Percentiles rank a stretch among this genome's conserved stretches.
phyloP scores from a whole-genome alignment of 2,797 vertebrate genomes.

The Cryptoprocta ferox region DNA sequence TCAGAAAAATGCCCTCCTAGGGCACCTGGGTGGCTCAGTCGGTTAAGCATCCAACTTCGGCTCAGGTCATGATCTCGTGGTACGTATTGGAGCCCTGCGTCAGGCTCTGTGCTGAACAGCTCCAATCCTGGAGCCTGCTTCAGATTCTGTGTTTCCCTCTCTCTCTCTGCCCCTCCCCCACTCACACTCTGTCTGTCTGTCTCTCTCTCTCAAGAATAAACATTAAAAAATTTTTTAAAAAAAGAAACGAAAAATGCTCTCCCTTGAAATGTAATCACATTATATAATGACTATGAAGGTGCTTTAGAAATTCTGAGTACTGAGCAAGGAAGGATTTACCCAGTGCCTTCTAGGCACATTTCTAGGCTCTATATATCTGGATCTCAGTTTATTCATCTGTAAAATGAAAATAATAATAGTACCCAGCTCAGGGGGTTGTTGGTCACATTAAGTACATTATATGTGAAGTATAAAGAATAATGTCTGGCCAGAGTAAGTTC shows the following conservation, averaged over 20 bases:
- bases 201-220: no score
- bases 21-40: no score
- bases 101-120: no score
- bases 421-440: neutral
- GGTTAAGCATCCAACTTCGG: no score
- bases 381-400: neutral
- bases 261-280: neutral
- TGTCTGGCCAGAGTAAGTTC: neutral
- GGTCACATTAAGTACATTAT: neutral
- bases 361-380: neutral
- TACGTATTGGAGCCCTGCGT: no score
- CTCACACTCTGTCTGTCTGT: no score
- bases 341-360: neutral
- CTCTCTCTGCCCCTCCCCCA: no score
- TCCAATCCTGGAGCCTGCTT: no score
- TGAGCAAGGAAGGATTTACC: neutral
- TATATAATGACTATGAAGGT: neutral
- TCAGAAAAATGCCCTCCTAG: neutral
- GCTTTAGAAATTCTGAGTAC: neutral
- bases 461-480: neutral
- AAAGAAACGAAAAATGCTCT: neutral
- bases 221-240: neutral
- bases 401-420: conserved; percentile 37
- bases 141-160: no score
- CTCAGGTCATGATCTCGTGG: no score